Conservation (phyloP, 1,140 invertebrate species). For the Parasteatoda tepidariorum region DNA sequence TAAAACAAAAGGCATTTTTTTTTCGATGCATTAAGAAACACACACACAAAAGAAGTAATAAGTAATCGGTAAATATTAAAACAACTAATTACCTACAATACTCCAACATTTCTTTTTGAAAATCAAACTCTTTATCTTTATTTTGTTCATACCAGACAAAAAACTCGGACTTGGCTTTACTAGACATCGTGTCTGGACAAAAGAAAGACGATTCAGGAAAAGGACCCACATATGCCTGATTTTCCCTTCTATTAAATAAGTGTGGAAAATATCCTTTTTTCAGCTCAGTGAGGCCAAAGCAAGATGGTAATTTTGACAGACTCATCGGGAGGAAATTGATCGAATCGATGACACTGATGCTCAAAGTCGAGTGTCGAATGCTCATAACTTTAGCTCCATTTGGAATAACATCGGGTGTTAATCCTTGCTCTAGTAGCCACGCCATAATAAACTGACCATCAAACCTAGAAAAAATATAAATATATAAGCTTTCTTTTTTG, state of each 20-base stretch:
- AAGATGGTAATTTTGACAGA: too few relatives aligned
- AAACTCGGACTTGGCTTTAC: background rate
- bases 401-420: conserved; percentile 18
- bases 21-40: too few relatives aligned
- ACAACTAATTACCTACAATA: too few relatives aligned
- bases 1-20: too few relatives aligned
- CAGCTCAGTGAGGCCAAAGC: background rate
- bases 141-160: conserved; percentile 2
- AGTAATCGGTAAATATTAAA: too few relatives aligned
- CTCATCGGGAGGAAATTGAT: conserved; percentile 34
- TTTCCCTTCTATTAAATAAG: background rate
- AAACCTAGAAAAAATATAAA: background rate
- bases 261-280: conserved; percentile 19
- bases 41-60: too few relatives aligned
- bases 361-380: background rate
- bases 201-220: background rate
- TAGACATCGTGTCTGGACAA: background rate
- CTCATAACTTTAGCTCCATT: conserved; percentile 34
- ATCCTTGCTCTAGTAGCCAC: conserved; percentile 2
- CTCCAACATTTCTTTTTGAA: too few relatives aligned
- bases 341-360: conserved; percentile 27
- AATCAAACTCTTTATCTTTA: background rate
- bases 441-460: too few relatives aligned
- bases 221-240: background rate
- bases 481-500: background rate